Evolutionary conservation across 2,113 vertebrate genomes (phyloP).

Genomic region (Microtus ochrogaster): DNA sequence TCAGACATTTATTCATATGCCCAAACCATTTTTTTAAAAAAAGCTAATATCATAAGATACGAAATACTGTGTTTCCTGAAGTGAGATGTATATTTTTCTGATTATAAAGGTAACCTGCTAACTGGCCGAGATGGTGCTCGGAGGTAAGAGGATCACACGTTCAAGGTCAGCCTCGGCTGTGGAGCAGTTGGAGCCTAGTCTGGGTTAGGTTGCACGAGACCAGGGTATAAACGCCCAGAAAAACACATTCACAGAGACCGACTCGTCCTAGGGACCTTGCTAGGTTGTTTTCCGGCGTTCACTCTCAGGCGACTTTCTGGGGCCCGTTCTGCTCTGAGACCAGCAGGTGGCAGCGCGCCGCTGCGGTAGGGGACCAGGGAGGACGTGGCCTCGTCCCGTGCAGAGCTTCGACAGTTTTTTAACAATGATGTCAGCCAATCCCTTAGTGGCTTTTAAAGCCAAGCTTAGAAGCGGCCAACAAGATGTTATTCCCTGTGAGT

Average conservation of each 20-base stretch:
- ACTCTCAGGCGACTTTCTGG: background rate
- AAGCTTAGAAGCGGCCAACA: background rate
- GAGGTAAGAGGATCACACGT: background rate
- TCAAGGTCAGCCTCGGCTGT: background rate
- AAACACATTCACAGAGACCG: background rate
- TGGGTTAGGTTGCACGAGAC: background rate
- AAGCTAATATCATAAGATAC: background rate
- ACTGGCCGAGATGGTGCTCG: too few relatives aligned
- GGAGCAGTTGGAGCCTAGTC: background rate
- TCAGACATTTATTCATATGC: background rate
- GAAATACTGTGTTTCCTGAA: background rate
- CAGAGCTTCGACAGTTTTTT: background rate
- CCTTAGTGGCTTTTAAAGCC: background rate
- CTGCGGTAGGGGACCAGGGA: background rate
- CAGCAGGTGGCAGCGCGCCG: constrained; percentile 75
- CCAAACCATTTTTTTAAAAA: background rate
- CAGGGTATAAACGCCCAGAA: background rate
- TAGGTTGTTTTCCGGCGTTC: accelerated
- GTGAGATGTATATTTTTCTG: background rate
- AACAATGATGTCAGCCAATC: background rate
- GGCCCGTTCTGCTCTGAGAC: background rate
- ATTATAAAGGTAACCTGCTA: background rate
- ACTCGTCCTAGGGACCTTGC: background rate
- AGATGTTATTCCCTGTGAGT: background rate
- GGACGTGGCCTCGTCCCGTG: background rate